phyloP scores from a whole-genome alignment of 2,888 invertebrate genomes.

The Onchidella celtica region DNA sequence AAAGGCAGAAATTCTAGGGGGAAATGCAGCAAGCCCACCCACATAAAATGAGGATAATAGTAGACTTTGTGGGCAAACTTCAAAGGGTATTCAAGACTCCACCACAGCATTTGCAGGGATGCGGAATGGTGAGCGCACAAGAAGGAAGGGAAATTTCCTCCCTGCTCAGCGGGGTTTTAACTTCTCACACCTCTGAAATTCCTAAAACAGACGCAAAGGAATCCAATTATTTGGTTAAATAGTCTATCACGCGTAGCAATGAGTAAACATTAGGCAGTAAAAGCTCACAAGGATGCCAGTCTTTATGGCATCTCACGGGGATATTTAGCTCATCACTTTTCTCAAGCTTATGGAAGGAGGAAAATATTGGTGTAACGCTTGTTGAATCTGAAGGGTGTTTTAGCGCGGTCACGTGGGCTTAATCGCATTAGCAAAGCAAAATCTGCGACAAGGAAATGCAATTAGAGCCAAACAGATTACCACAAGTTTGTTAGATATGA shows the following conservation, averaged over 20 bases:
- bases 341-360: not conserved
- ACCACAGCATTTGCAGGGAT: no score
- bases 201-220: not conserved
- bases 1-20: no score
- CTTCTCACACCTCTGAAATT: not conserved
- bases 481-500: no score
- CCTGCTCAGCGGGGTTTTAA: not conserved
- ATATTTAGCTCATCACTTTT: not conserved
- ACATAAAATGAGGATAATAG: no score
- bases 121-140: no score
- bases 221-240: constrained; percentile 23
- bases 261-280: constrained; percentile 25
- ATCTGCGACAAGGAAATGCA: not conserved
- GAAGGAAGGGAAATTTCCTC: no score
- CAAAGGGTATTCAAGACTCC: no score
- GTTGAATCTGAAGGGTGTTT: not conserved
- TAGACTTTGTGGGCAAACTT: no score
- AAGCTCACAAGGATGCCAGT: constrained; percentile 11
- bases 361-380: not conserved
- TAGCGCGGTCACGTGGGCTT: constrained; percentile 1
- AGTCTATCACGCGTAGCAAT: constrained; percentile 11
- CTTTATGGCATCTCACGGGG: not conserved
- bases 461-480: constrained; percentile 2
- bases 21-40: no score
- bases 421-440: constrained; percentile 1